Base-by-base conservation (phyloP, 2,888 invertebrate genomes). In the Eupithecia vulgata region DNA sequence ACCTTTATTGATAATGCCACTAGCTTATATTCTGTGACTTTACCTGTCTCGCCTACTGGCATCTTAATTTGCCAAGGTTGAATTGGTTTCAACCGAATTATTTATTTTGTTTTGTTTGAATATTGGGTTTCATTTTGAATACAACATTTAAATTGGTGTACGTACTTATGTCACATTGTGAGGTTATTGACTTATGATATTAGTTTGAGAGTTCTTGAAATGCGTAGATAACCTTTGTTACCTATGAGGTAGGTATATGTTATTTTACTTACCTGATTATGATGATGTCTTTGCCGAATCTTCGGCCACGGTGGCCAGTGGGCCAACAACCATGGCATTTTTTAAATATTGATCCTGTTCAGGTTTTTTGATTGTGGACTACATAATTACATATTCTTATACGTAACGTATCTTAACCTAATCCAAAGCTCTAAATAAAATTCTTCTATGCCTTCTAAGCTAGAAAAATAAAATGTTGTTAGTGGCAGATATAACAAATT, bases 1-100 rank as follows among this genome's bases (percentile, higher is more conserved):
- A 74, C 71, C 74, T 74, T 71, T 45, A 2, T 48, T 62, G 21
- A 68, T 35, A 45, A 65, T 37, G 17, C 37, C 59, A 57, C 57
- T 57, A 13, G 25, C 13, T 25, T 57, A 57, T 57, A 57, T 57
- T 57, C 25, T 57, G 52, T 52, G 57, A 57, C 57, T 57, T 65
- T 48, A 71, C 37, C 68, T 74, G 64, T 68, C 61, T 10, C 67
- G 30, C 67, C 45, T 48, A 25, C 34, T 40, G 15, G 17, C 37
- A 61, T 67, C 13, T 57, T 52, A 34, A 62, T 73, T 17, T 17
- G 35, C 65, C 59, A 57, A 70, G 52, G 66, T 61, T 61, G 17
- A 61, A 17, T 34, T 61, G 61, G 17, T 34, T 61, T 61, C 34
- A 34, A 34, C n/a, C 30, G 48, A 21, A 15, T 66, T n/a, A 13